Percentiles rank a stretch among this genome's conserved stretches.
Conservation (phyloP, 2,113 vertebrate species). For the Nothobranchius furzeri region DNA sequence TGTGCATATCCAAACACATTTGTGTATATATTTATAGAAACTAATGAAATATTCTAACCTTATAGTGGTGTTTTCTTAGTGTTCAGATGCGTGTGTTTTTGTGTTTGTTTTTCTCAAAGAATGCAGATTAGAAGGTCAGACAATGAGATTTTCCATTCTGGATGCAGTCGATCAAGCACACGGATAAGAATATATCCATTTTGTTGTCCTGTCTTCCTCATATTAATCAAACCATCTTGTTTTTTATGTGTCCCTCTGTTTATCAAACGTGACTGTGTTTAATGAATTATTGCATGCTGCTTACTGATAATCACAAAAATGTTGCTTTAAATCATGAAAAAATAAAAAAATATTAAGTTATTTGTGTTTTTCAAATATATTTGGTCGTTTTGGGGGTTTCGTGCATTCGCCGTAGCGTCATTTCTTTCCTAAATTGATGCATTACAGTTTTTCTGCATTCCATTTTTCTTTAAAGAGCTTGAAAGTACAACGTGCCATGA, state of each 20-base stretch:
- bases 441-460: conserved; percentile 19
- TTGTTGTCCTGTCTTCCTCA: conserved; percentile 1
- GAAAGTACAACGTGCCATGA: conserved; percentile 39
- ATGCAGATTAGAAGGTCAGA: neutral
- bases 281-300: conserved; percentile 5
- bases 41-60: neutral
- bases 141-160: neutral
- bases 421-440: conserved; percentile 43
- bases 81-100: neutral
- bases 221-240: too few species aligned
- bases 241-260: neutral
- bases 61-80: neutral
- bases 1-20: neutral
- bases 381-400: conserved; percentile 9
- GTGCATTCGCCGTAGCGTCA: conserved; percentile 3
- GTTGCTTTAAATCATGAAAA: neutral
- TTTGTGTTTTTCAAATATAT: neutral
- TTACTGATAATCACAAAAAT: neutral
- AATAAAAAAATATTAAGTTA: neutral
- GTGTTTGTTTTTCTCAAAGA: neutral
- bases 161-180: neutral
- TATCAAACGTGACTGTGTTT: neutral
- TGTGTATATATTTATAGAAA: neutral
- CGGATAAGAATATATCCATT: neutral
- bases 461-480: conserved; percentile 43